Conservation (phyloP, 2,113 vertebrate genomes). For the Dipodomys merriami region DNA sequence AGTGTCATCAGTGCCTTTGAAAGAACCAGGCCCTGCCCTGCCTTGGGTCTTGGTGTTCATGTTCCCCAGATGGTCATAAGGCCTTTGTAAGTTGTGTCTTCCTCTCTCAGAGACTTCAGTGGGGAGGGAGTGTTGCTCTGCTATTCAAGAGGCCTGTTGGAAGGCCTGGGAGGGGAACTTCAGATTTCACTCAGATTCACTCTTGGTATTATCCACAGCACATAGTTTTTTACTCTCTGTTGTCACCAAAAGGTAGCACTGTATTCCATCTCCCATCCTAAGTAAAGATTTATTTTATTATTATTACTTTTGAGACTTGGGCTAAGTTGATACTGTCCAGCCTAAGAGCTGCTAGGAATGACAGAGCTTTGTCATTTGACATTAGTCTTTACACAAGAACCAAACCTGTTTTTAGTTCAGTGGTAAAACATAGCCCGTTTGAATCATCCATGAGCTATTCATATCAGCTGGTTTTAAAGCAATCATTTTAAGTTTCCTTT, state of each 20-base stretch:
- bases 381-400: slow-evolving; percentile 19
- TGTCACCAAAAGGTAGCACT: slow-evolving; percentile 6
- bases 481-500: slow-evolving; percentile 5
- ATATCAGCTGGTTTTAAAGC: not conserved
- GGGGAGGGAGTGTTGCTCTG: not conserved
- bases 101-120: not conserved
- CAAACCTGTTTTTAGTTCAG: not conserved
- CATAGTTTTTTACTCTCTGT: not conserved
- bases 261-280: not conserved
- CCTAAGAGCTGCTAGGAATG: slow-evolving; percentile 6
- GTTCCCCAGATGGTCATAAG: not conserved
- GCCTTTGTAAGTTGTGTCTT: not conserved
- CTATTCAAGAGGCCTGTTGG: not conserved
- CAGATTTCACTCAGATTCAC: not conserved
- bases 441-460: not conserved
- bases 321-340: not conserved
- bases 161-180: not conserved
- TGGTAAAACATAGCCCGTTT: slow-evolving; percentile 14
- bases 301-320: not conserved
- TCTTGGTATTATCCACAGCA: not conserved
- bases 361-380: not conserved
- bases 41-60: not conserved
- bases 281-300: not conserved
- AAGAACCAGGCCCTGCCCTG: not conserved
- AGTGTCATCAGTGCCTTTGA: not conserved